Base-by-base conservation (phyloP, 2,113 vertebrate genomes). In the Pandion haliaetus region DNA sequence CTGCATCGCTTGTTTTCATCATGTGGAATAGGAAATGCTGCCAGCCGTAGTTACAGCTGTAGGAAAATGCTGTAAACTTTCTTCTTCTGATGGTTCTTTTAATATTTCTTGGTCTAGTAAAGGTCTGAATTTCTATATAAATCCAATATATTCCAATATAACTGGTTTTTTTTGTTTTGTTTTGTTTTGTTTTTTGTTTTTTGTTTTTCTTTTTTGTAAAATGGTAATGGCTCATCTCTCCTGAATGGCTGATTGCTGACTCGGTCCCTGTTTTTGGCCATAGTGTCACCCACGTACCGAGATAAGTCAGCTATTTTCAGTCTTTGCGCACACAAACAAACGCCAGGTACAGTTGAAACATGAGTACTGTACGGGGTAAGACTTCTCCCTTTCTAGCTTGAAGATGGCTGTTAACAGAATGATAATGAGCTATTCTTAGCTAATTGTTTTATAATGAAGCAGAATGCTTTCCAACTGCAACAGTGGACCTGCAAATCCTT, bases 221-320 rank as follows among this genome's bases (percentile, higher is more conserved):
- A 59, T 19, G 32, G 26, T 36, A 34, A 6, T 23, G 36, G 8
- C 58, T 93, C 3, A 9, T 77, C 28, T 76, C 45, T 52, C 42
- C 47, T 44, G 81, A 44, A 29, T 47, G 76, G 57, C n/a, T 91
- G 69, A 29, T 54, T 66, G 72, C 76, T 93, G 83, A 73, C 84
- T 57, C 84, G 76, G 63, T 61, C 25, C 32, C 65, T 36, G 28
- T 77, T 83, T 93, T 92, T 84, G 95, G 89, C 59, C 24, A 8
- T 26, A 2, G 20, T 38, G 59, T 91, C 79, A 81, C 47, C 47
- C 25, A n/a, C 14, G 11, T 13, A 3, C 44, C 57, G 66, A 90
- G 95, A 50, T 83, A 94, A 86, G 42, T 62, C 24, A 6, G 62
- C 63, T 95, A 49, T 94, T 96, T 95, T 93, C 92, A 54, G 90